These are phyloP conservation scores for Lutjanus erythropterus DNA, from an alignment of 2,113 vertebrate species.

Conservation along the genomic window DNA sequence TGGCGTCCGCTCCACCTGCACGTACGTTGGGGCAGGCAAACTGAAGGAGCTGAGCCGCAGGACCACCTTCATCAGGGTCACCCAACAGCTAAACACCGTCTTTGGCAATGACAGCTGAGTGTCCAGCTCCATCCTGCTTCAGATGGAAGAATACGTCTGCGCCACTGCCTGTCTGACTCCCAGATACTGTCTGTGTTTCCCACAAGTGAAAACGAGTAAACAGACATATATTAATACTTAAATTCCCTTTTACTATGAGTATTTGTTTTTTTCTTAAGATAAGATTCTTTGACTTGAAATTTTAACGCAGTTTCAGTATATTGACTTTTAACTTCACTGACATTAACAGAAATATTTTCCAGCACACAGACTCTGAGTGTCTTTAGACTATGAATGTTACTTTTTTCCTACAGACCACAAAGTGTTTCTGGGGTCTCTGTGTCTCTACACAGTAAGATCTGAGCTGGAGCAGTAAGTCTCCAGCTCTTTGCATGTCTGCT, in stretches of 20 bases:
- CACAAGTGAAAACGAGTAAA: neutral
- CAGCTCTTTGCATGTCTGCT: neutral
- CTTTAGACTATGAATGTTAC: constrained; percentile 1
- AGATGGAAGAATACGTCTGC: neutral
- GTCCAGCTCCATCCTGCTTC: neutral
- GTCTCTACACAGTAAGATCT: neutral
- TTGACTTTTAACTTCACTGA: neutral
- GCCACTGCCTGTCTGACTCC: constrained; percentile 11
- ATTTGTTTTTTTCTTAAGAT: neutral
- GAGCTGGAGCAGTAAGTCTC: neutral
- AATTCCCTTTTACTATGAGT: neutral
- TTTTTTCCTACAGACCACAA: neutral
- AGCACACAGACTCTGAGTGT: neutral
- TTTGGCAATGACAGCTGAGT: constrained; percentile 82
- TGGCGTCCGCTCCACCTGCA: constrained; percentile 93
- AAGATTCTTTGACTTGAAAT: neutral
- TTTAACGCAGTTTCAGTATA: neutral
- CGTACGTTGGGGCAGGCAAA: constrained; percentile 92
- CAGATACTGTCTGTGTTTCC: constrained; percentile 3
- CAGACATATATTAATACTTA: neutral
- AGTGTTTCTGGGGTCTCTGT: neutral
- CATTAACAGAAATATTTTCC: neutral
- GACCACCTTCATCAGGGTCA: constrained; percentile 94
- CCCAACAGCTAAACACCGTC: constrained; percentile 91
- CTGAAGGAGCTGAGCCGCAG: constrained; percentile 93